Evolutionary conservation across 30 jellyfish, hydroid and myxozoan genomes (phyloP).

Genomic region (Aurelia aurita): DNA sequence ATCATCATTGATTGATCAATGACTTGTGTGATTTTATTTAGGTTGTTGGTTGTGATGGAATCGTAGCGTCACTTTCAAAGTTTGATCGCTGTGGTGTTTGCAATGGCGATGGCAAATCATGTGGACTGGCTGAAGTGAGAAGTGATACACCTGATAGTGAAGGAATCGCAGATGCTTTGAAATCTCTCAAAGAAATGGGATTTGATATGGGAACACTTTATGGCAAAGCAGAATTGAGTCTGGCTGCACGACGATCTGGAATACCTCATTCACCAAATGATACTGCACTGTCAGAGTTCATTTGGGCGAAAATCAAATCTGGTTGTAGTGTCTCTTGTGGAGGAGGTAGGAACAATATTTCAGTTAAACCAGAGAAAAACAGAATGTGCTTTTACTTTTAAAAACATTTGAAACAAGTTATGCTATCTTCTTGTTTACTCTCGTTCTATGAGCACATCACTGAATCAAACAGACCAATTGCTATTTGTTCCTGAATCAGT

Average conservation of each 20-base stretch:
- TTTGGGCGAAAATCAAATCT: slow-evolving; percentile 95
- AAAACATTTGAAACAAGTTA: too few species aligned
- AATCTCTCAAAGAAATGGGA: slow-evolving; percentile 95
- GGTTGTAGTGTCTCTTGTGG: slow-evolving; percentile 99
- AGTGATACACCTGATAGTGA: slow-evolving; percentile 91
- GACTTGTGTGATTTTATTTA: background rate
- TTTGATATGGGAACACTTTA: slow-evolving; percentile 95
- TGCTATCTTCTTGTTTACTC: too few species aligned
- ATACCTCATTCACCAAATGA: slow-evolving; percentile 85
- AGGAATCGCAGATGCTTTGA: slow-evolving; percentile 95
- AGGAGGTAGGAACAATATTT: slow-evolving; percentile 76
- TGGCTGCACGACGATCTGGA: slow-evolving; percentile 85
- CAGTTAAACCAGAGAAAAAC: too few species aligned
- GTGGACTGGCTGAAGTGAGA: slow-evolving; percentile 86
- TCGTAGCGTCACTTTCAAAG: slow-evolving; percentile 85
- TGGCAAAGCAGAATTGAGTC: slow-evolving; percentile 80
- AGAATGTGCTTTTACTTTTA: too few species aligned
- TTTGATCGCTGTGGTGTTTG: slow-evolving; percentile 99
- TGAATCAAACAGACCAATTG: too few species aligned
- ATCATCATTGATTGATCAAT: too few species aligned
- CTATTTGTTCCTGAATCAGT: too few species aligned
- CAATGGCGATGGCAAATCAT: slow-evolving; percentile 95
- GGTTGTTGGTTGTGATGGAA: slow-evolving; percentile 97
- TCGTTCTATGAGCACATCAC: too few species aligned
- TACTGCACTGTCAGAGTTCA: slow-evolving; percentile 62